phyloP scores from a whole-genome alignment of 23 tunicate species.

The Phallusia fumigata region DNA sequence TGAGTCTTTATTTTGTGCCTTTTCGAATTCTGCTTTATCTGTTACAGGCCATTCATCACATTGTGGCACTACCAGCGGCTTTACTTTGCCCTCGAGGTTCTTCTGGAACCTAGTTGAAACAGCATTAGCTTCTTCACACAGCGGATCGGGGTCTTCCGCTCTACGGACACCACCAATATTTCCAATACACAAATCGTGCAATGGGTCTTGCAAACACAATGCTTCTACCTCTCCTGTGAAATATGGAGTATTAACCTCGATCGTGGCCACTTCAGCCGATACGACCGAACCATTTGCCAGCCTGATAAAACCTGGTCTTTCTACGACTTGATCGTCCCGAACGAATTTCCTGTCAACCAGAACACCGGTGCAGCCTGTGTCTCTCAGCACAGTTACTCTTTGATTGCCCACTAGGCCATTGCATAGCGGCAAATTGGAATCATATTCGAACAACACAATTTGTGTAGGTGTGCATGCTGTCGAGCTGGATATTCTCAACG shows the following conservation, averaged over 20 bases:
- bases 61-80: neutral
- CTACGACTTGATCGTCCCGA: neutral
- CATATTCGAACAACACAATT: neutral
- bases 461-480: neutral
- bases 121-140: conserved; percentile 18
- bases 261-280: neutral
- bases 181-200: conserved; percentile 19
- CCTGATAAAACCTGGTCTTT: neutral
- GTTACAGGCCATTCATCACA: neutral
- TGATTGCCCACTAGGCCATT: neutral
- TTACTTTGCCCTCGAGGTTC: neutral
- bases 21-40: neutral
- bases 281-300: neutral
- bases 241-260: conserved; percentile 16
- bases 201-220: neutral
- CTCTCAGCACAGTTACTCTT: neutral
- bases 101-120: conserved; percentile 13
- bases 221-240: conserved; percentile 24
- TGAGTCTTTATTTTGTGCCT: conserved; percentile 2
- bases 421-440: neutral
- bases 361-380: conserved; percentile 25
- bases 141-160: conserved; percentile 11
- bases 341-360: conserved; percentile 10
- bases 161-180: conserved; percentile 9
- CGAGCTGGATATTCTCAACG: neutral